Conservation (phyloP, 1,140 invertebrate genomes). For the Drosophila nebulosa region DNA sequence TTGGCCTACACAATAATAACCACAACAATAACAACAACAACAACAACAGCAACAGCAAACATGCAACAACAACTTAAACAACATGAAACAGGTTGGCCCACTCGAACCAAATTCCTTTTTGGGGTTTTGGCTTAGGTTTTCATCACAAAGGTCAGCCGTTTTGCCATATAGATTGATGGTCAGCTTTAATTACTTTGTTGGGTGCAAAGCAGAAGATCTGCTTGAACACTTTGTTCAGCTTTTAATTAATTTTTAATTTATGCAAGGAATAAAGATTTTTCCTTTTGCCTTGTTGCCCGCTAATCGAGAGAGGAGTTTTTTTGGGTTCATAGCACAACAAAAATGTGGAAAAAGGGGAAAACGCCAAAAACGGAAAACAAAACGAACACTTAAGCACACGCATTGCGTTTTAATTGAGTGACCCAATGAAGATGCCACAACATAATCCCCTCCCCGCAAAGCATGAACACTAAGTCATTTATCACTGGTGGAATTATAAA, state of each 20-base stretch:
- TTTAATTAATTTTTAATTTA: constrained; percentile 76
- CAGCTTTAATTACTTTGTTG: constrained; percentile 66
- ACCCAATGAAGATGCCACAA: constrained; percentile 2
- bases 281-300: constrained; percentile 30
- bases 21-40: not conserved
- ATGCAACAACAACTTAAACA: not conserved
- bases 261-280: constrained; percentile 40
- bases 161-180: constrained; percentile 45
- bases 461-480: constrained; percentile 40
- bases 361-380: constrained; percentile 4
- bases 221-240: constrained; percentile 23
- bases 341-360: not conserved
- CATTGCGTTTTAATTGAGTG: constrained; percentile 33
- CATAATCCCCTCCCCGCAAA: not conserved
- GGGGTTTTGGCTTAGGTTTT: constrained; percentile 11
- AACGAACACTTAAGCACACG: constrained; percentile 47
- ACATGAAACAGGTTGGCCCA: not conserved
- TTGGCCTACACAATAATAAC: constrained; percentile 13
- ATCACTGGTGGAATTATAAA: constrained; percentile 49
- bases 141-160: constrained; percentile 19
- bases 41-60: not conserved
- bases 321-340: not conserved
- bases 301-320: constrained; percentile 50
- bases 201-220: constrained; percentile 34
- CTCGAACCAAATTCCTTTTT: not conserved